Evolutionary conservation across 2,797 vertebrate genomes (phyloP).

Genomic region (Amblyopsis hoosieri): DNA sequence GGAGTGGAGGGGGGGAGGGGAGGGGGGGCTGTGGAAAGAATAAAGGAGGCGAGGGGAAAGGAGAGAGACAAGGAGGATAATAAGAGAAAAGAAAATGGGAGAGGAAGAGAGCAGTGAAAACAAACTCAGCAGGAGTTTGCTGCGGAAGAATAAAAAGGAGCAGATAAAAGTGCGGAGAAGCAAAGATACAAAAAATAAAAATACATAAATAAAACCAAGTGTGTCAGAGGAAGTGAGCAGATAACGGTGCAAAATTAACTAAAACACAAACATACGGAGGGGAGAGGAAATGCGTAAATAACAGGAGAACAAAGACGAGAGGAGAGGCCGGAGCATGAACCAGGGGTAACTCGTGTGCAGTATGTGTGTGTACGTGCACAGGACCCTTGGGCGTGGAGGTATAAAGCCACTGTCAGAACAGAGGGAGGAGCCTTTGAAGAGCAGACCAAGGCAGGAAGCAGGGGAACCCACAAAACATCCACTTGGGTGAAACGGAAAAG

Average conservation of each 20-base stretch:
- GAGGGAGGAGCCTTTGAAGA: slow-evolving; percentile 37
- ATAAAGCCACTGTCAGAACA: background rate
- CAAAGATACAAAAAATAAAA: too few species aligned
- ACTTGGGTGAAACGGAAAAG: background rate
- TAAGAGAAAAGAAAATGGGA: slow-evolving; percentile 16
- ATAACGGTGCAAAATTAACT: slow-evolving; percentile 22
- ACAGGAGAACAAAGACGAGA: slow-evolving; percentile 17
- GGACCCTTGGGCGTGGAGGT: slow-evolving; percentile 2
- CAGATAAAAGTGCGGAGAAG: too few species aligned
- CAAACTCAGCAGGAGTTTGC: slow-evolving; percentile 6
- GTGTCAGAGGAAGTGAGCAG: slow-evolving; percentile 13
- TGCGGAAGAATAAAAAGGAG: too few species aligned
- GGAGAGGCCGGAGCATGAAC: slow-evolving; percentile 21
- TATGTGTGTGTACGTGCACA: too few species aligned
- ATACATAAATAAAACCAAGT: too few species aligned
- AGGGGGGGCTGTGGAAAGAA: background rate
- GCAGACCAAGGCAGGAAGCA: slow-evolving; percentile 28
- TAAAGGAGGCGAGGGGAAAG: slow-evolving; percentile 1
- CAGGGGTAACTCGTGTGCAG: slow-evolving; percentile 10
- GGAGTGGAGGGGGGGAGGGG: background rate
- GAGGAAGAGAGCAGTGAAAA: slow-evolving; percentile 9
- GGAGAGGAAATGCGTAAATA: slow-evolving; percentile 1
- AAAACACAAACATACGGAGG: slow-evolving; percentile 17
- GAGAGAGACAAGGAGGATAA: slow-evolving; percentile 17
- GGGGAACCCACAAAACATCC: slow-evolving; percentile 19